Evolutionary conservation across 2,797 vertebrate species (phyloP), one percentile per base, ranked within the genome.

Genomic region (Megaceryle alcyon): DNA sequence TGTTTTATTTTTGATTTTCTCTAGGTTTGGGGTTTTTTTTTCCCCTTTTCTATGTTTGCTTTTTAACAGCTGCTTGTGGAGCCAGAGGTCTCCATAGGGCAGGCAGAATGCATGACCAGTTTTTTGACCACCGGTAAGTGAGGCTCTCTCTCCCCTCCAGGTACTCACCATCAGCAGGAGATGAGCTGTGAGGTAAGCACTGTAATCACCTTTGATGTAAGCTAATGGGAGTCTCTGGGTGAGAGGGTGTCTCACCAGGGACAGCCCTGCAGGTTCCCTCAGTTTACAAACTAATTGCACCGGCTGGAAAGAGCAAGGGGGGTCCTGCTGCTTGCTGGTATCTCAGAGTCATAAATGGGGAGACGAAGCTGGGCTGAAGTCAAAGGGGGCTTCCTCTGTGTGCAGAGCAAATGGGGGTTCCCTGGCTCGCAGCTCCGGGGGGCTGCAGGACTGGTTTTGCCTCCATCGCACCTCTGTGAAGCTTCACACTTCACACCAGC

Each of bases 111-210:
- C 66, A 39, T 19, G 33, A 23, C n/a, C n/a, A 9, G 28, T 43
- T 31, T 35, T 33, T 14, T n/a, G 46, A 6, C 26, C 0, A 2
- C 29, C 29, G 1, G 1, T 15, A 11, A 7, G 33, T 0, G 48
- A 35, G 35, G 25, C 54, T 72, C 15, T 20, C 4, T 35, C 17
- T 59, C 56, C 41, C 2, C 21, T 35, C 25, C n/a, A 7, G 23
- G 19, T 17, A 21, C 33, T 60, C 4, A 4, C 37, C 22, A 8
- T 3, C 49, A 23, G 41, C 35, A 33, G 70, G 8, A 12, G 43
- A 49, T 13, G 48, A 33, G 29, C n/a, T 21, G 8, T 4, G 35
- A 39, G 37, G 25, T 46, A 8, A 37, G 19, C 41, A 19, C 56
- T 13, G 2, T 4, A 8, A 4, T 15, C 43, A 12, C 49, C 22